These are phyloP conservation scores for Invenusta paracnida DNA, from an alignment of 2,888 invertebrate genomes.

Conservation along the genomic window DNA sequence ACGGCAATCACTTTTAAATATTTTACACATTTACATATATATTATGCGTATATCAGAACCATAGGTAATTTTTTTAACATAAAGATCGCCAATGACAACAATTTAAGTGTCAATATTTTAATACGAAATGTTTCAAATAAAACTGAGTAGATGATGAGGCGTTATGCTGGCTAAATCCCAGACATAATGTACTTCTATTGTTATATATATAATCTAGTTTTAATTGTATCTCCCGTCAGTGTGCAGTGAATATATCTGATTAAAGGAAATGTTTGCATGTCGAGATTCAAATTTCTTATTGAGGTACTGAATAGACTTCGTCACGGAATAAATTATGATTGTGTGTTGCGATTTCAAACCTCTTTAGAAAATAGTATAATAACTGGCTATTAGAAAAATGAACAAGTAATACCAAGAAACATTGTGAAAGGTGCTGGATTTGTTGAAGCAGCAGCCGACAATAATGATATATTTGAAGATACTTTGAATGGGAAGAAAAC, in stretches of 20 bases:
- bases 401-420: not conserved
- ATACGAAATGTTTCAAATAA: not conserved
- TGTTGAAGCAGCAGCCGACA: not conserved
- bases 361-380: not conserved
- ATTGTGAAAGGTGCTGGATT: not conserved
- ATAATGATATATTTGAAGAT: not conserved
- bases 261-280: too few species aligned
- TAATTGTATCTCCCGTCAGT: too few species aligned
- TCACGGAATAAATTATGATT: not conserved
- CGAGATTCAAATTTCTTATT: not conserved
- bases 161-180: too few species aligned
- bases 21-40: slow-evolving; percentile 25
- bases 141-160: too few species aligned
- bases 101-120: not conserved
- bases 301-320: not conserved
- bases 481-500: not conserved
- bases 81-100: not conserved
- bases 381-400: not conserved
- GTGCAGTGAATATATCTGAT: too few species aligned
- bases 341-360: not conserved
- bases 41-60: not conserved
- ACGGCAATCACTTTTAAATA: not conserved
- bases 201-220: too few species aligned
- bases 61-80: not conserved
- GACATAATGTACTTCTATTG: too few species aligned